A percentile compares a stretch with the other conserved stretches of the same genome.
These are phyloP conservation scores for Anguilla obscura DNA, from an alignment of 2,797 vertebrate species.

Conservation along the genomic window DNA sequence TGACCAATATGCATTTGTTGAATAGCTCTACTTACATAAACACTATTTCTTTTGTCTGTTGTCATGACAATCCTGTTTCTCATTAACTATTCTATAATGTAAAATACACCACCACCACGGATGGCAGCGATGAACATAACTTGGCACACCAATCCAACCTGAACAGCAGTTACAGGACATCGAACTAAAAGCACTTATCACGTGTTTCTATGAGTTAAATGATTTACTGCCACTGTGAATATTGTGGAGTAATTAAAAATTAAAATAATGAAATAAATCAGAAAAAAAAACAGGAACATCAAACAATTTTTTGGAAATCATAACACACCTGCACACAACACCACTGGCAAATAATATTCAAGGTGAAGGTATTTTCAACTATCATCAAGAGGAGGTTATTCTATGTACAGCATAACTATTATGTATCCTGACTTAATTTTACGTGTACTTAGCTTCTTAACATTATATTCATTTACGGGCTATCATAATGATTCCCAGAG, in stretches of 20 bases:
- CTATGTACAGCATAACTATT: neutral
- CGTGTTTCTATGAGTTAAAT: neutral
- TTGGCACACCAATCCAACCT: neutral
- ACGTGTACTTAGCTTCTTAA: neutral
- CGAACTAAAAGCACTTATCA: neutral
- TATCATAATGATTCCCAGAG: neutral
- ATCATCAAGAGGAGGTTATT: neutral
- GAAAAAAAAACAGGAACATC: neutral
- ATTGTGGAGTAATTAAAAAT: neutral
- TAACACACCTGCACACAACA: neutral
- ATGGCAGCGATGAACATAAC: neutral
- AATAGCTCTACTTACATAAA: conserved; percentile 15
- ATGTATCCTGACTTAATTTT: neutral
- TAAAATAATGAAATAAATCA: neutral
- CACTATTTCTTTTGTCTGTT: conserved; percentile 26
- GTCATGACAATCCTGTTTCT: conserved; percentile 12
- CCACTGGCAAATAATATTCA: neutral
- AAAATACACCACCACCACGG: neutral
- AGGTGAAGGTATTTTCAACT: conserved; percentile 5
- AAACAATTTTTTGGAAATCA: neutral
- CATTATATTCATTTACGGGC: neutral
- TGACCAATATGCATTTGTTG: conserved; percentile 12
- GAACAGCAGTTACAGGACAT: neutral
- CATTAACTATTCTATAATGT: neutral
- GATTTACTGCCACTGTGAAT: neutral